Base-by-base conservation (phyloP, 2,113 vertebrate species). In the Sander lucioperca region DNA sequence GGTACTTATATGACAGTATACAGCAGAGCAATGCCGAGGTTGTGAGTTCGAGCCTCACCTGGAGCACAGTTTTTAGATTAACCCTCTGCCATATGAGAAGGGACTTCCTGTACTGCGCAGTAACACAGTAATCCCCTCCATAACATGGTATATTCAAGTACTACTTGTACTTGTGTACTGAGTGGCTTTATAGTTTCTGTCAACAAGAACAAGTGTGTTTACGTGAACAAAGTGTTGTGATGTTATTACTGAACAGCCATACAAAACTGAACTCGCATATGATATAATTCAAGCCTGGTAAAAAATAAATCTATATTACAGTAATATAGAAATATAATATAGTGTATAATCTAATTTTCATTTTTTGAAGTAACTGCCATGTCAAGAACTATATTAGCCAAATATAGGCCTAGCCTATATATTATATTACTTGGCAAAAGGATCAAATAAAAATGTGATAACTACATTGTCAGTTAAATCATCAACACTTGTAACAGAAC, bases 31-130 rank as follows among this genome's bases (percentile, higher is more conserved):
- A 99, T 97, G 97, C 97, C 97, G 97, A 99, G 97, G 97, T 99
- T 99, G 97, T 99, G 97, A 99, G 98, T 99, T 99, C 97, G 97
- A 99, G 97, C 98, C 97, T 99, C 97, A 99, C 98, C 98, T 99
- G 97, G 97, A 99, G 97, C 97, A 99, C 33, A 61, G 65, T 88
- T 94, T 95, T 95, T 89, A 84, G n/a, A 53, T 9, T 0, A 33
- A 59, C 21, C 8, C 25, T 63, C 4, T 0, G 15, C 33, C 5
- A 9, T n/a, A 8, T 13, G 4, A 62, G 21, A 61, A 3, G 39
- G 4, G 1, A 30, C 4, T 10, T 21, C 77, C 14, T 14, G 13
- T 19, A 1, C 53, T 66, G 30, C 14, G 43, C 23, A 13, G 9
- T 1, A 3, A 5, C 16, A 4, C 7, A 1, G 6, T 25, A 33